These are phyloP conservation scores for Spodoptera exigua DNA, from an alignment of 2,888 invertebrate genomes.

Conservation along the genomic window DNA sequence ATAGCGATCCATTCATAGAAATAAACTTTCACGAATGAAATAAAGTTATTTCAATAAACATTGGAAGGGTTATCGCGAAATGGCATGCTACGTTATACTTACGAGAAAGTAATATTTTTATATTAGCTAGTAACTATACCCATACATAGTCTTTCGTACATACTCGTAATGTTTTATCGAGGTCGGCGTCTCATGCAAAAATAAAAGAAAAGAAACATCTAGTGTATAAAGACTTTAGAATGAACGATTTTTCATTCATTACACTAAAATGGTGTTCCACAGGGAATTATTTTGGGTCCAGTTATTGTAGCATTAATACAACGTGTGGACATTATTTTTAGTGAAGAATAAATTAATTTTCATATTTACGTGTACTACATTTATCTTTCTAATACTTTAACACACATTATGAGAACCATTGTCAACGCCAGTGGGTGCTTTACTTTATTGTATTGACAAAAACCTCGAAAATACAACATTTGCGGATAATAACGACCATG, in stretches of 20 bases:
- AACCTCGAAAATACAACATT: constrained; percentile 10
- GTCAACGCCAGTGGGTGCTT: neutral
- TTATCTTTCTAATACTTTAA: too few relatives aligned
- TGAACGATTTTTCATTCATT: too few relatives aligned
- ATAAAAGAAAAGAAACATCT: constrained; percentile 14
- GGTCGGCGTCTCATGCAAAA: constrained; percentile 14
- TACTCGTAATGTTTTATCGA: constrained; percentile 16
- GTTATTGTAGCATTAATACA: too few relatives aligned
- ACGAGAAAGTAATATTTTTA: constrained; percentile 38
- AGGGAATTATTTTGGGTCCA: constrained; percentile 4
- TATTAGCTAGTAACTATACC: neutral
- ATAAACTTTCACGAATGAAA: constrained; percentile 43
- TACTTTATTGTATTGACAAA: neutral
- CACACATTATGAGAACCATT: too few relatives aligned
- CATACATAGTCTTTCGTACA: neutral
- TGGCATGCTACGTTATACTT: constrained; percentile 8
- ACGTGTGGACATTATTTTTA: too few relatives aligned
- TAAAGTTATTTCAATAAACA: constrained; percentile 50
- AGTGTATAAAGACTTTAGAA: neutral
- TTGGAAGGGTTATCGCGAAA: constrained; percentile 40
- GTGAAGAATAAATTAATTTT: too few relatives aligned
- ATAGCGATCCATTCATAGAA: constrained; percentile 48
- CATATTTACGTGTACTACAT: too few relatives aligned
- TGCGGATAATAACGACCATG: constrained; percentile 1
- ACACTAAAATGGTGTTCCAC: neutral